Evolutionary conservation across 2,797 vertebrate species (phyloP).

Genomic region (Lemur catta): DNA sequence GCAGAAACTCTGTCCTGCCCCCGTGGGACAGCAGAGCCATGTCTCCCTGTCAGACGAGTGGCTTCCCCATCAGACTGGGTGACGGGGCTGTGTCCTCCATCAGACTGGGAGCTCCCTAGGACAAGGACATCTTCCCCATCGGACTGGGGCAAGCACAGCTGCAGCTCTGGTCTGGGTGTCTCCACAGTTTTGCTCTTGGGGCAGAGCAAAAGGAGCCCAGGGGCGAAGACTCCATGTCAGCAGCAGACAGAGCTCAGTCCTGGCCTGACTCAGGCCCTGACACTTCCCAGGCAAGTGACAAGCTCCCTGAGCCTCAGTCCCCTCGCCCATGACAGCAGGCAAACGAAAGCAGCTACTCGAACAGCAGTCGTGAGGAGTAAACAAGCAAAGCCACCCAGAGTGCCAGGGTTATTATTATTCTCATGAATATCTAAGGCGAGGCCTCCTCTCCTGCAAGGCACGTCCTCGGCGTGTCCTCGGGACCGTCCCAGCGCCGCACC

Average conservation of each 20-base stretch:
- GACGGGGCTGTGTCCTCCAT: neutral
- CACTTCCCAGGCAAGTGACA: neutral
- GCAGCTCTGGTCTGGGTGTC: neutral
- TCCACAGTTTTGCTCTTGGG: neutral
- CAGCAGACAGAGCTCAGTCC: neutral
- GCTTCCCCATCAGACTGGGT: neutral
- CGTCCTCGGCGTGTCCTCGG: rapidly evolving
- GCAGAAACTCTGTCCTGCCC: neutral
- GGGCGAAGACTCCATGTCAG: neutral
- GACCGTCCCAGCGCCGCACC: rapidly evolving
- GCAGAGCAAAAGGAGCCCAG: rapidly evolving
- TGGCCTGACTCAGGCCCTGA: neutral
- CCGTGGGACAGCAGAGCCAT: neutral
- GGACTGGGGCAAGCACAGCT: neutral
- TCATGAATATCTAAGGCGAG: neutral
- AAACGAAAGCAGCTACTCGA: neutral
- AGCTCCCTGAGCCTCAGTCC: neutral
- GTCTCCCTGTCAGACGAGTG: neutral
- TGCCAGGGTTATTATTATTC: rapidly evolving
- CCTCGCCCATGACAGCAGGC: rapidly evolving
- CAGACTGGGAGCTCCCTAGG: neutral
- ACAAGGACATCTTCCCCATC: neutral
- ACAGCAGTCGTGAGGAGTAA: rapidly evolving
- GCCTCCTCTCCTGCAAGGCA: neutral
- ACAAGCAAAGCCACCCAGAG: rapidly evolving